These are phyloP conservation scores for Rhinella marina DNA, from an alignment of 2,797 vertebrate genomes.

Conservation along the genomic window DNA sequence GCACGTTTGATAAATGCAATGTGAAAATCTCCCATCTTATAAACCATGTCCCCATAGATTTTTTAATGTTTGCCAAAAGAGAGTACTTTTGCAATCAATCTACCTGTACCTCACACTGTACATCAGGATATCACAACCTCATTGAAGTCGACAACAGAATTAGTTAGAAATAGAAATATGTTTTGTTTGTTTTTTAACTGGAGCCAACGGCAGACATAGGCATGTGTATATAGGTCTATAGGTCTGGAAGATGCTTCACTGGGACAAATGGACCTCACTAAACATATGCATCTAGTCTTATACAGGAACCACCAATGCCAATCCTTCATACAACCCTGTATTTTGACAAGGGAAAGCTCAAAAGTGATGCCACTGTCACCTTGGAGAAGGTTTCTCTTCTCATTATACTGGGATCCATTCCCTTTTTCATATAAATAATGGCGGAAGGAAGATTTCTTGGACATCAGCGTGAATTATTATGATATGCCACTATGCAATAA, in stretches of 20 bases:
- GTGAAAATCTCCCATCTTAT: too few relatives aligned
- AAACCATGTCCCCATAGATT: too few relatives aligned
- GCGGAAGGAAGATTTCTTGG: background rate
- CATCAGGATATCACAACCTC: too few relatives aligned
- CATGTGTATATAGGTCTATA: background rate
- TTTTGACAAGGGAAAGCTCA: background rate
- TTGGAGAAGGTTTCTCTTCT: background rate
- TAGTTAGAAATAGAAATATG: too few relatives aligned
- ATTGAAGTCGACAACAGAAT: too few relatives aligned
- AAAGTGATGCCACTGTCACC: background rate
- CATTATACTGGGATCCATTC: background rate
- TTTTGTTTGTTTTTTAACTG: too few relatives aligned
- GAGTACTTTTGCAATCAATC: too few relatives aligned
- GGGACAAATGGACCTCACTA: background rate
- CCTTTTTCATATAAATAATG: background rate
- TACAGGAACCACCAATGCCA: background rate
- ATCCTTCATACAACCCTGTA: background rate
- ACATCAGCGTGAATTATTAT: background rate
- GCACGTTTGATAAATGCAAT: too few relatives aligned
- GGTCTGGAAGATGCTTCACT: background rate
- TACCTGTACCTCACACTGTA: too few relatives aligned
- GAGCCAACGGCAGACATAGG: background rate
- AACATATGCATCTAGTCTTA: background rate
- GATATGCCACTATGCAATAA: too few relatives aligned
- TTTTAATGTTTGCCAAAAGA: too few relatives aligned